Evolutionary conservation across 2,888 invertebrate species (phyloP), one percentile per base, ranked within the genome.

Genomic region (Mythimna impura): DNA sequence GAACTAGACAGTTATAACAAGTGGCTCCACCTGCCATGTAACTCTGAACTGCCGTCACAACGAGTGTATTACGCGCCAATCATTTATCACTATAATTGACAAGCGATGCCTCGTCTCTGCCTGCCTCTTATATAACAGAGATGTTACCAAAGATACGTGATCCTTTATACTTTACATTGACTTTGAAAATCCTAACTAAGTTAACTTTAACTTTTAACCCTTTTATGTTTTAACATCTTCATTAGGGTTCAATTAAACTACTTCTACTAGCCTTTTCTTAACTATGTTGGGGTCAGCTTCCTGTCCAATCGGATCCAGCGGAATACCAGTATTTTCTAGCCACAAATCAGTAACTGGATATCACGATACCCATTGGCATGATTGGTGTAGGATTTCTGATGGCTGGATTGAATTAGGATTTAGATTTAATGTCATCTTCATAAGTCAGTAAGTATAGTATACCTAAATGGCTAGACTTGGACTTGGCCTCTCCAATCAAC

Each of bases 1-100:
- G 10, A 9, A 30, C 43, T 30, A 54, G 30, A 67, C 80, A 80
- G 61, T 62, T 66, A 52, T 25, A 61, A 55, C 17, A 50, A 63
- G 62, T 34, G 70, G 60, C 36, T 76, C 50, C 81, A 76, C 70
- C 77, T 81, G 78, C 72, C 66, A 61, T 54, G 58, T 50, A 50
- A 52, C 60, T 40, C n/a, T 6, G 61, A 66, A 40, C 60, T 66
- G 68, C 77, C 43, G 66, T 72, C 71, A 81, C 68, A 64, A 58
- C 50, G 60, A 52, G 36, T 20, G 65, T 57, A 78, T 67, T 61
- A 66, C 62, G 57, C 64, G 73, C 71, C 83, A 81, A 82, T 84
- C 78, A 83, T 84, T 83, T 79, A 82, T 83, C 71, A 84, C 71
- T 60, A 36, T 84, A 84, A 83, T 84, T 84, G 83, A 83, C 84